Evolutionary conservation across 30 jellyfish, hydroid and myxozoan species (phyloP).

Genomic region (Aurelia sp.): DNA sequence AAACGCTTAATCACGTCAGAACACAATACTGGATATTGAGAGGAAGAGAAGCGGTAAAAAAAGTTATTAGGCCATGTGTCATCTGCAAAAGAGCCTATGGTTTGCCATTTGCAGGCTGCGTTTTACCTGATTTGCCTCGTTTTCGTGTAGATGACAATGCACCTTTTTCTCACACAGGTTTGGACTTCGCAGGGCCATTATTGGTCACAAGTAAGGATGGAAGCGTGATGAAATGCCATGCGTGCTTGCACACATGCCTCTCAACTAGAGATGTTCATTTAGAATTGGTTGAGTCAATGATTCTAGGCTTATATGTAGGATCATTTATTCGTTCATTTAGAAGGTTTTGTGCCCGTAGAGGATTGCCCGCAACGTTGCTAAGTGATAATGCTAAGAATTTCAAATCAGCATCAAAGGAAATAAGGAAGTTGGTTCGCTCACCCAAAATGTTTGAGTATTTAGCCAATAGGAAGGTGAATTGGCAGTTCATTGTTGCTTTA

Average conservation of each 20-base stretch:
- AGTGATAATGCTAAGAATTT: too few relatives aligned
- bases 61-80: constrained; percentile 24
- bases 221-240: not conserved
- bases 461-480: too few relatives aligned
- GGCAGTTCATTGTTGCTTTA: too few relatives aligned
- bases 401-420: too few relatives aligned
- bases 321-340: too few relatives aligned
- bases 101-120: not conserved
- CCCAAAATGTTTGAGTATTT: too few relatives aligned
- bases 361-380: too few relatives aligned
- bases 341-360: not conserved
- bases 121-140: constrained; percentile 20
- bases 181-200: constrained; percentile 9
- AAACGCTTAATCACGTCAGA: not conserved
- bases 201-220: not conserved
- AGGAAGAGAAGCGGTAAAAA: constrained; percentile 32
- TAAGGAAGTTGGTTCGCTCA: too few relatives aligned
- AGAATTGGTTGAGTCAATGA: too few relatives aligned
- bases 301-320: too few relatives aligned
- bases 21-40: constrained; percentile 17
- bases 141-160: too few relatives aligned
- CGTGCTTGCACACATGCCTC: not conserved
- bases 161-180: too few relatives aligned
- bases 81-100: not conserved
- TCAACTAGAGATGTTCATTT: not conserved